Conservation (phyloP, 2,888 invertebrate species). For the Agrotis exclamationis region DNA sequence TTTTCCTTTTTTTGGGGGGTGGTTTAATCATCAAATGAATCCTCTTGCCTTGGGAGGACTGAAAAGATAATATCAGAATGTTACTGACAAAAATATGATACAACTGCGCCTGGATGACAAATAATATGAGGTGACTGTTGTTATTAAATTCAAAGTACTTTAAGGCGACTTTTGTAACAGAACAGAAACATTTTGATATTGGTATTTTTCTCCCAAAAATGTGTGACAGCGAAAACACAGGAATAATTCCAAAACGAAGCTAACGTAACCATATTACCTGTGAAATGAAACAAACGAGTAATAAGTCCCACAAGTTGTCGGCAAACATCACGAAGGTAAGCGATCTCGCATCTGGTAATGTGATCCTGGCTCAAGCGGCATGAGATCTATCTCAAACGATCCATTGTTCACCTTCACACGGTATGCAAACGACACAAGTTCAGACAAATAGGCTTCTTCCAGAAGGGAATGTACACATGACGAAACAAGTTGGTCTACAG, state of each 20-base stretch:
- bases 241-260: neutral
- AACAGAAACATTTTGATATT: too few relatives aligned
- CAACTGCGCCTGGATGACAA: too few relatives aligned
- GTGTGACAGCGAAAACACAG: neutral
- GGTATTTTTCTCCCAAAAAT: too few relatives aligned
- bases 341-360: slow-evolving; percentile 34
- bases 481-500: neutral
- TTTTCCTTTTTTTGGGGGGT: too few relatives aligned
- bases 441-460: slow-evolving; percentile 59
- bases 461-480: neutral
- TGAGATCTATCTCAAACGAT: slow-evolving; percentile 38
- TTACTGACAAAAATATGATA: too few relatives aligned
- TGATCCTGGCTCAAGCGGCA: slow-evolving; percentile 34
- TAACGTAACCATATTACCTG: slow-evolving; percentile 2
- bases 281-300: slow-evolving; percentile 25
- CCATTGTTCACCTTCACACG: slow-evolving; percentile 50
- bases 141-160: too few relatives aligned
- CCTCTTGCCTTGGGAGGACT: too few relatives aligned
- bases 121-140: too few relatives aligned
- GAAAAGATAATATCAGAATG: too few relatives aligned
- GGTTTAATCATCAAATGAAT: too few relatives aligned
- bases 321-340: slow-evolving; percentile 26
- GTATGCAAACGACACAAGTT: slow-evolving; percentile 53
- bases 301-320: slow-evolving; percentile 33
- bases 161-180: too few relatives aligned